Conservation (phyloP, 2,113 vertebrate species). For the Catagonus wagneri region DNA sequence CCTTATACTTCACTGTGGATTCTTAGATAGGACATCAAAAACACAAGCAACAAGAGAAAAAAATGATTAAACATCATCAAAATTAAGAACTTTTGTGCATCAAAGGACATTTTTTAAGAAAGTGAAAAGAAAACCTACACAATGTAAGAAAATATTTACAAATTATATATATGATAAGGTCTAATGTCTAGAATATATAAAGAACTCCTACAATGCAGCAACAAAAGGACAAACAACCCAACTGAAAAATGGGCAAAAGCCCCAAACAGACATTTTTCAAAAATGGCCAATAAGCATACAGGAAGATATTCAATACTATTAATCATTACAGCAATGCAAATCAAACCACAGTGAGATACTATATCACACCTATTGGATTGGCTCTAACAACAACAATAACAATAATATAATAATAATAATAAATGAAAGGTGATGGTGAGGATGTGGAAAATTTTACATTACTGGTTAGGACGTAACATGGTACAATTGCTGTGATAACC, state of each 20-base stretch:
- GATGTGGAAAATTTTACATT: background rate
- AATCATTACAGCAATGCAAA: background rate
- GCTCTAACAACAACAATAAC: background rate
- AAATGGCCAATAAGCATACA: too few relatives aligned
- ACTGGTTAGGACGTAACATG: background rate
- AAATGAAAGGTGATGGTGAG: background rate
- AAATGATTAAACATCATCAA: too few relatives aligned
- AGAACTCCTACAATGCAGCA: too few relatives aligned
- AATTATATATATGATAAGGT: background rate
- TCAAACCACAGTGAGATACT: background rate
- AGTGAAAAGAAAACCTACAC: background rate
- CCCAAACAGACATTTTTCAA: too few relatives aligned
- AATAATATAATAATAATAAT: too few relatives aligned
- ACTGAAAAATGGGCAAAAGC: too few relatives aligned
- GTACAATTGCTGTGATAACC: background rate
- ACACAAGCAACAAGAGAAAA: too few relatives aligned
- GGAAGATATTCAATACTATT: background rate
- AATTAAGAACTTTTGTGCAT: background rate
- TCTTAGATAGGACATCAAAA: too few relatives aligned
- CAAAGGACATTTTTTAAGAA: background rate
- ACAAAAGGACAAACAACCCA: too few relatives aligned
- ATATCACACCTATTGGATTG: background rate
- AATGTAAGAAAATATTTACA: background rate
- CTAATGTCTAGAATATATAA: background rate
- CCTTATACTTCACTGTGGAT: too few relatives aligned